These are phyloP conservation scores for Chondrilla cf. caribensis DNA, from an alignment of 37 sponge, comb jelly and placozoan species.

Conservation along the genomic window DNA sequence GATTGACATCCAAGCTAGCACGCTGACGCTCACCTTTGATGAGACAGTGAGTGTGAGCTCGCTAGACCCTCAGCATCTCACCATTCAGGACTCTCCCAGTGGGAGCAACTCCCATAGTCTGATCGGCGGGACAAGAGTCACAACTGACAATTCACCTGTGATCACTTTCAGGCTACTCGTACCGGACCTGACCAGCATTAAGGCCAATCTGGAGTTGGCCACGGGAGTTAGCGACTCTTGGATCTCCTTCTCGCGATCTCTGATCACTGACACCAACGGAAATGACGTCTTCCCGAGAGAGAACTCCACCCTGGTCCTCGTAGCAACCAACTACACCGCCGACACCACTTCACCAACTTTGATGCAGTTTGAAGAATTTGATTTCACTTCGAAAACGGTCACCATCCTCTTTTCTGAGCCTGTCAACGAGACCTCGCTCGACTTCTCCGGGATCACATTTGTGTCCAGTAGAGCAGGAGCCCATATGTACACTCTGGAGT, in stretches of 20 bases:
- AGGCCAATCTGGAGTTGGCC: slow-evolving; percentile 71
- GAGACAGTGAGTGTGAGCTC: slow-evolving; percentile 70
- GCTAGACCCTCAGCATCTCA: slow-evolving; percentile 48
- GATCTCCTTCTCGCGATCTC: slow-evolving; percentile 42
- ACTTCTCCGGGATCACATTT: slow-evolving; percentile 70
- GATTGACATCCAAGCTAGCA: slow-evolving; percentile 55
- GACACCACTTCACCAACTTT: slow-evolving; percentile 60
- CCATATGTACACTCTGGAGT: slow-evolving; percentile 48
- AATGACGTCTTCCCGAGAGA: slow-evolving; percentile 29
- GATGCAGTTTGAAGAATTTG: slow-evolving; percentile 48
- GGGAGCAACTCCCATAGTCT: slow-evolving; percentile 40
- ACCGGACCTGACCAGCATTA: slow-evolving; percentile 41
- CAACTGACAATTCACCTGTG: slow-evolving; percentile 8
- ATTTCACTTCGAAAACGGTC: slow-evolving; percentile 65
- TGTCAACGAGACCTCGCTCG: slow-evolving; percentile 58
- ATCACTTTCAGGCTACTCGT: slow-evolving; percentile 42
- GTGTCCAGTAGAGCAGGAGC: slow-evolving; percentile 23
- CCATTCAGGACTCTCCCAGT: slow-evolving; percentile 46
- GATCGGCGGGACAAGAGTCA: slow-evolving; percentile 41
- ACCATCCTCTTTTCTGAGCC: slow-evolving; percentile 75
- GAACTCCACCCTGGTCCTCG: slow-evolving; percentile 29
- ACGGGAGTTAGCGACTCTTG: slow-evolving; percentile 46
- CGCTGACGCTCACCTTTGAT: slow-evolving; percentile 64
- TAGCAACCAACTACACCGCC: slow-evolving; percentile 52
- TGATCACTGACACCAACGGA: slow-evolving; percentile 61